These are phyloP conservation scores for Benitochromis conjunctus DNA, from an alignment of 2,113 vertebrate species.

Conservation along the genomic window DNA sequence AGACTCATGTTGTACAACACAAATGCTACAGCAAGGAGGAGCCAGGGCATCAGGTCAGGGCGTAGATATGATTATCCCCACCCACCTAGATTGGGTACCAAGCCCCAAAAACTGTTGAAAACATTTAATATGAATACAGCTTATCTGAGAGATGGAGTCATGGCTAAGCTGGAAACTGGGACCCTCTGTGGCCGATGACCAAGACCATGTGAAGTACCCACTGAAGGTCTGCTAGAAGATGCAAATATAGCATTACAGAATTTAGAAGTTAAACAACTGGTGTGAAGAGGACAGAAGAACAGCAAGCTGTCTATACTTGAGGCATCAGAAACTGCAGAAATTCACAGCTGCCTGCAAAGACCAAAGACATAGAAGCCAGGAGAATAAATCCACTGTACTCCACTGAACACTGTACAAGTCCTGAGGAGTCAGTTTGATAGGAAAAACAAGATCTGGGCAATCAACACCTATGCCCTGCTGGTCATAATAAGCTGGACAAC, in stretches of 20 bases:
- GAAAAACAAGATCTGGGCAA: background rate
- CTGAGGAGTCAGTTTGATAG: background rate
- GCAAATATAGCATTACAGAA: background rate
- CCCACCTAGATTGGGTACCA: no score
- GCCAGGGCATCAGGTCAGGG: no score
- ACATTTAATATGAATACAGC: no score
- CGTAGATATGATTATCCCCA: no score
- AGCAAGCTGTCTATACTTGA: background rate
- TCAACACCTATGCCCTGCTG: background rate
- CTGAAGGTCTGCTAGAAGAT: background rate
- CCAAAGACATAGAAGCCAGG: background rate
- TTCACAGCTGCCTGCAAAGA: background rate
- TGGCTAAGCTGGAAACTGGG: background rate
- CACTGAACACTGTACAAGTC: accelerated
- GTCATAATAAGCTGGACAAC: background rate
- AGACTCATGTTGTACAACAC: no score
- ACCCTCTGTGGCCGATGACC: background rate
- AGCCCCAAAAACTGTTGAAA: no score
- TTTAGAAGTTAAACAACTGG: background rate
- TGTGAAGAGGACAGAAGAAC: background rate
- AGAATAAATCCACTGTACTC: background rate
- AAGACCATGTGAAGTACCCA: background rate
- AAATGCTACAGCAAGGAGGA: no score
- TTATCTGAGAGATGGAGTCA: background rate
- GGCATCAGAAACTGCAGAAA: background rate